Evolutionary conservation across 1,140 invertebrate species (phyloP).

Genomic region (Ceratina australensis): DNA sequence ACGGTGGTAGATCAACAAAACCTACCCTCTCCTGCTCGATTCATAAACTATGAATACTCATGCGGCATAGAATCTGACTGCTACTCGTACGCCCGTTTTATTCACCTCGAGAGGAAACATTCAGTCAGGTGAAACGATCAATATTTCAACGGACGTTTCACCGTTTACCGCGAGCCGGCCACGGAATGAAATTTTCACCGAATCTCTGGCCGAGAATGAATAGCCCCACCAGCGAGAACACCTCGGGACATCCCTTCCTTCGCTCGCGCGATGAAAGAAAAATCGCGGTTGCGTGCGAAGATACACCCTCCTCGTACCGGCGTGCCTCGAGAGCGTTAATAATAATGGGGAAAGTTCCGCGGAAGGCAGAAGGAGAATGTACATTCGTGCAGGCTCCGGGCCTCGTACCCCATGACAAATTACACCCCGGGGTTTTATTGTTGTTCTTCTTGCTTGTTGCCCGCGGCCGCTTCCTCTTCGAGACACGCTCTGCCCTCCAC

Average conservation of each 20-base stretch:
- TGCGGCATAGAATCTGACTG: neutral
- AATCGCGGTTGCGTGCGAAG: slow-evolving; percentile 31
- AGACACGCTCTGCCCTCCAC: neutral
- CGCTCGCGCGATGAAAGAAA: slow-evolving; percentile 33
- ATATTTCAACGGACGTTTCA: slow-evolving; percentile 27
- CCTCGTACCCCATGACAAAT: slow-evolving; percentile 64
- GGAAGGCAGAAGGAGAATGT: slow-evolving; percentile 22
- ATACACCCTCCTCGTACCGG: neutral
- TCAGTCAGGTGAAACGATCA: slow-evolving; percentile 11
- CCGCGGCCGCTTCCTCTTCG: neutral
- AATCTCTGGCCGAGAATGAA: slow-evolving; percentile 27
- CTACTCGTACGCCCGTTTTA: neutral
- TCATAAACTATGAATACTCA: neutral
- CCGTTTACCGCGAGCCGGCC: neutral
- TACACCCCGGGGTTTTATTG: slow-evolving; percentile 68
- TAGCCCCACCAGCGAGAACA: neutral
- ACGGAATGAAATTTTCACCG: slow-evolving; percentile 36
- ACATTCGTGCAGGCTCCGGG: slow-evolving; percentile 26
- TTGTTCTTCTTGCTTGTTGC: slow-evolving; percentile 62
- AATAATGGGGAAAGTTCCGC: slow-evolving; percentile 69
- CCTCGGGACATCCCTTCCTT: neutral
- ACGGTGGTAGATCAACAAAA: neutral
- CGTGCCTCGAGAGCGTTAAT: slow-evolving; percentile 61
- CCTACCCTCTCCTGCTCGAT: neutral
- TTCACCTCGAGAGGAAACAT: neutral